These are phyloP conservation scores for Pangasianodon gigas DNA, from an alignment of 2,113 vertebrate genomes.

Conservation along the genomic window DNA sequence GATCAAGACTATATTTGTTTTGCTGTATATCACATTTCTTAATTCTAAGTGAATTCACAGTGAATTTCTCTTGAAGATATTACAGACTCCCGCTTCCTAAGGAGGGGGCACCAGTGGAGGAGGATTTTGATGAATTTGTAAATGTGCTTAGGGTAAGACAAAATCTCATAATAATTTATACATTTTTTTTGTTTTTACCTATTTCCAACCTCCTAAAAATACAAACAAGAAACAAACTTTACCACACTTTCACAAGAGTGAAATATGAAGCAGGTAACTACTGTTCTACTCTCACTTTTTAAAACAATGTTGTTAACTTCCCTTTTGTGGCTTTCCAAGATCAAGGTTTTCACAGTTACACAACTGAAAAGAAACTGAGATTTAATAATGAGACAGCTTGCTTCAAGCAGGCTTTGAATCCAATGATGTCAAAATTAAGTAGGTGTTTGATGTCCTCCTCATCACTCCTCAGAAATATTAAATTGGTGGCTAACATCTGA, in stretches of 20 bases:
- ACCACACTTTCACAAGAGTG: neutral
- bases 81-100: slow-evolving; percentile 79
- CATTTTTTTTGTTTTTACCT: neutral
- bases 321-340: neutral
- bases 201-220: neutral
- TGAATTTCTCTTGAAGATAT: slow-evolving; percentile 70
- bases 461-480: neutral
- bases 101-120: slow-evolving; percentile 79
- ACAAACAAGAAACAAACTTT: neutral
- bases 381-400: neutral
- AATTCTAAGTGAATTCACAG: neutral
- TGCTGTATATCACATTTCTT: neutral
- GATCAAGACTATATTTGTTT: neutral
- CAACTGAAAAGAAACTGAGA: neutral
- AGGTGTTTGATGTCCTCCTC: neutral
- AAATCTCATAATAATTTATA: neutral
- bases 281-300: neutral
- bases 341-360: neutral
- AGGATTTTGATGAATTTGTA: slow-evolving; percentile 80
- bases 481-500: neutral
- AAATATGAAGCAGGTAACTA: neutral
- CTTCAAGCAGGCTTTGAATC: neutral
- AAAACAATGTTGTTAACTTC: neutral
- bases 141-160: slow-evolving; percentile 77
- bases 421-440: neutral